Evolutionary conservation across 2,113 vertebrate genomes (phyloP).

Genomic region (Caretta caretta): DNA sequence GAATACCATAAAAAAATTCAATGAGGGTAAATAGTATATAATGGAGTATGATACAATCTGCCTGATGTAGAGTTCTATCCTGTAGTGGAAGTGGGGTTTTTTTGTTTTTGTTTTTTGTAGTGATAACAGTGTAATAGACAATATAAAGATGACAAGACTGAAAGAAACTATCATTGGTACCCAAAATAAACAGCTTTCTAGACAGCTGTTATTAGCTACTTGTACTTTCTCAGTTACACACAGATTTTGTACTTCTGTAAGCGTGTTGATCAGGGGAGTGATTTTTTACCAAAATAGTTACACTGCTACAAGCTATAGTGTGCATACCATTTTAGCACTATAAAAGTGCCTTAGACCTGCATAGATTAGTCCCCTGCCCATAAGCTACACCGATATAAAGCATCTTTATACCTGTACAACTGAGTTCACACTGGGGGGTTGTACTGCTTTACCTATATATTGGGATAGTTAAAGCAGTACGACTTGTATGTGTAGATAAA

Average conservation of each 20-base stretch:
- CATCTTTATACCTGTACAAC: not conserved
- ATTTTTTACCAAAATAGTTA: not conserved
- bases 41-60: not conserved
- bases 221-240: not conserved
- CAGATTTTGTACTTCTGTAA: not conserved
- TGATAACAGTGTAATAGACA: not conserved
- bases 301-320: not conserved
- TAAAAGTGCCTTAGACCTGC: not conserved
- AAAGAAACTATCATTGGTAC: not conserved
- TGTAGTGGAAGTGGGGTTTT: not conserved
- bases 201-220: not conserved
- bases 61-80: not conserved
- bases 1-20: not conserved
- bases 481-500: conserved; percentile 1
- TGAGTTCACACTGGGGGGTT: too few species aligned
- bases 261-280: not conserved
- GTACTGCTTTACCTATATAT: not conserved
- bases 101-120: not conserved
- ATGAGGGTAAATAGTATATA: not conserved
- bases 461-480: not conserved
- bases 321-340: not conserved
- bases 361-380: accelerated
- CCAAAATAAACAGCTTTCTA: not conserved
- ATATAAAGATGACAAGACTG: not conserved
- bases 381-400: not conserved